Conservation (phyloP, 2,113 vertebrate genomes). For the Hippocampus guttulatus region DNA sequence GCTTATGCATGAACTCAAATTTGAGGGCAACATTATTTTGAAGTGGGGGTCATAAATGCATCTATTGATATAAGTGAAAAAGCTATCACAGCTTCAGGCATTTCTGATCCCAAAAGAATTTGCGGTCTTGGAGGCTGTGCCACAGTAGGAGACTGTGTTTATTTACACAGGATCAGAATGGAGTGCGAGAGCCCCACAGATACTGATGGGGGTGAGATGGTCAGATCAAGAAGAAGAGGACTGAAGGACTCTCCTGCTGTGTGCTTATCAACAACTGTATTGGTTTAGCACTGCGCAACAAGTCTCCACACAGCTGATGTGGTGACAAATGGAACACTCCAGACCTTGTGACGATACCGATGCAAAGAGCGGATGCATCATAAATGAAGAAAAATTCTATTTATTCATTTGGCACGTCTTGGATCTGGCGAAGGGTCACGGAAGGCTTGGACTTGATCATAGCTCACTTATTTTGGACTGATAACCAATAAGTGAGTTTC, state of each 20-base stretch:
- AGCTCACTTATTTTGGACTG: background rate
- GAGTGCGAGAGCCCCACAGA: conserved; percentile 17
- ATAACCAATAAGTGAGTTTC: background rate
- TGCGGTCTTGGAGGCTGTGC: conserved; percentile 21
- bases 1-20: conserved; percentile 2
- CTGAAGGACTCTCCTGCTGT: conserved; percentile 36
- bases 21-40: conserved; percentile 2
- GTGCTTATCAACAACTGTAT: conserved; percentile 43
- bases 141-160: conserved; percentile 35
- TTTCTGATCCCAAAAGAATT: conserved; percentile 16
- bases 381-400: conserved; percentile 10
- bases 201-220: conserved; percentile 19
- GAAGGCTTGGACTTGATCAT: background rate
- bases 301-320: conserved; percentile 6
- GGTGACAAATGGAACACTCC: background rate
- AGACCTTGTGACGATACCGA: background rate
- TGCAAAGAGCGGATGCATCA: conserved; percentile 21
- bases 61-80: conserved; percentile 14
- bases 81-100: conserved; percentile 25
- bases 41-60: background rate
- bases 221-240: conserved; percentile 20
- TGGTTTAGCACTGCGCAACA: conserved; percentile 32
- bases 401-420: background rate
- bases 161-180: conserved; percentile 42
- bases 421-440: background rate